Percentiles rank a stretch among this genome's conserved stretches.
phyloP scores from a whole-genome alignment of 2,888 invertebrate species.

The Metacarcinus magister region DNA sequence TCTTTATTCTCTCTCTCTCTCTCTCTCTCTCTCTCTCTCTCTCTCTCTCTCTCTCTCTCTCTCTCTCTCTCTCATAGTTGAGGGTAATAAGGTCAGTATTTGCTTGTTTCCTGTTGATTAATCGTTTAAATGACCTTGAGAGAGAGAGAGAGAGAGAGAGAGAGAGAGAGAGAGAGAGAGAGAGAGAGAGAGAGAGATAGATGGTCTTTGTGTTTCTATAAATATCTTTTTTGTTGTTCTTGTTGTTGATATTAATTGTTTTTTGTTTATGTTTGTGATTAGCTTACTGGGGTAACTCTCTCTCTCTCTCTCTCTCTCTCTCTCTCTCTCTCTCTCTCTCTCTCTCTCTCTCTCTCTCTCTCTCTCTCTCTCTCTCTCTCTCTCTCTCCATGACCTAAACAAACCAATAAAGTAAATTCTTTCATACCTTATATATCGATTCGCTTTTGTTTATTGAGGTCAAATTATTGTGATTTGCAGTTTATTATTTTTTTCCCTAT shows the following conservation, averaged over 20 bases:
- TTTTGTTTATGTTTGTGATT: not conserved
- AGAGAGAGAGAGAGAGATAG: not conserved
- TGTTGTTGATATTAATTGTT: not conserved
- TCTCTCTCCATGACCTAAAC: not conserved
- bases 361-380: not conserved
- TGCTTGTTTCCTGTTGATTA: not conserved
- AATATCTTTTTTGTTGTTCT: no score
- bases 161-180: not conserved
- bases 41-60: not conserved
- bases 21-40: not conserved
- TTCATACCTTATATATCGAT: conserved; percentile 13
- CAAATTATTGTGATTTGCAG: no score
- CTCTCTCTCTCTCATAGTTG: not conserved
- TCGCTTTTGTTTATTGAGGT: not conserved
- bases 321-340: not conserved
- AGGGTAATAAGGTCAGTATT: not conserved
- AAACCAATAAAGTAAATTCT: not conserved
- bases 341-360: conserved; percentile 22
- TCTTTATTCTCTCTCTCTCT: not conserved
- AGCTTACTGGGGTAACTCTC: not conserved
- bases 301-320: conserved; percentile 38
- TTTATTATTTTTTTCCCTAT: no score
- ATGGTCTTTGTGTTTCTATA: not conserved
- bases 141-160: conserved; percentile 34
- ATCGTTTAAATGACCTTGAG: not conserved